Evolutionary conservation across 2,888 invertebrate genomes (phyloP), one percentile per base, ranked within the genome.

Genomic region (Drosophila prostipennis): DNA sequence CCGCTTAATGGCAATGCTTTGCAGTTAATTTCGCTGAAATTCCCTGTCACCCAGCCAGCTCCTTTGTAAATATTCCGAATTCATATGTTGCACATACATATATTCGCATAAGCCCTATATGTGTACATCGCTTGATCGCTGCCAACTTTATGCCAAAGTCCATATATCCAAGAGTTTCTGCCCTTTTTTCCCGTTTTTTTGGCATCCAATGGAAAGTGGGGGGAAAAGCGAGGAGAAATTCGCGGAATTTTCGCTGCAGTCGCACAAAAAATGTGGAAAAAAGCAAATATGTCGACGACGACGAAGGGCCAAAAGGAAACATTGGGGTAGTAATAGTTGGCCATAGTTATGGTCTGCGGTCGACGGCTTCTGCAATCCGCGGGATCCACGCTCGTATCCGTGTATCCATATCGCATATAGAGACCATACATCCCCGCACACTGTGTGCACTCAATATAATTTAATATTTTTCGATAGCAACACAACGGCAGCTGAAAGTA

Each of bases 391-490:
- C 16, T 40, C 49, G 32, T 26, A 26, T 26, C 26, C 26, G 26
- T 26, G 26, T 23, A 19, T 40, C n/a, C 37, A 16, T 69, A 40
- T 46, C 46, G 46, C 16, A 34, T 56, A 40, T n/a, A n/a, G n/a
- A n/a, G n/a, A n/a, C 19, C 46, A 26, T 45, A 16, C 56, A 49
- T 23, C 40, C 45, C 29, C 45, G 36, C 36, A 40, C 45, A 40
- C 36, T 40, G 48, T 77, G 58, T 80, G 76, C 88, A 82, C 88
- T 87, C 83, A 87, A 83, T 87, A 83, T 87, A 83, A 83, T 83
- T 83, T 83, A 82, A 87, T 83, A 83, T 85, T 87, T 83, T 76
- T 82, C 82, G 82, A 82, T 83, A 87, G 82, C 79, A 84, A 79
- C 82, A 79, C 82, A 81, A 74, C 76, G 76, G 76, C 83, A 83